Percentiles rank a stretch among this genome's conserved stretches.
Conservation (phyloP, 2,888 invertebrate species). For the Stramonita haemastoma region DNA sequence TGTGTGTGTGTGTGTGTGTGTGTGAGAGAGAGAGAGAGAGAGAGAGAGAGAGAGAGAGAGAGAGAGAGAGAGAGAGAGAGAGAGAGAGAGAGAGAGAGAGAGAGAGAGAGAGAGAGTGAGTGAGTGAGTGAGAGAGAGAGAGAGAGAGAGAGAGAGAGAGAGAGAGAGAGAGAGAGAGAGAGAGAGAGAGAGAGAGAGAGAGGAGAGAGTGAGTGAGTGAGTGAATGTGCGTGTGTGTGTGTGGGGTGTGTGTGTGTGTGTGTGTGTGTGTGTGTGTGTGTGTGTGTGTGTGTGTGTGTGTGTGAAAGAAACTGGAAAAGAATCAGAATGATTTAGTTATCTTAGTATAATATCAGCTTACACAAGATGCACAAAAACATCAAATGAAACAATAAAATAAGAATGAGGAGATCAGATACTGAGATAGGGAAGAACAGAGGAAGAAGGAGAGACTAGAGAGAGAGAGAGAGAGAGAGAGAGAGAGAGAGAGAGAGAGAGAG, state of each 20-base stretch:
- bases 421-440: background rate
- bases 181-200: slow-evolving; percentile 14
- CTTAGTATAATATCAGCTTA: too few relatives aligned
- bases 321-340: too few relatives aligned
- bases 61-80: too few relatives aligned
- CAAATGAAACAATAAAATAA: too few relatives aligned
- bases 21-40: background rate
- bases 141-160: background rate
- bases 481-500: background rate
- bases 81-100: background rate
- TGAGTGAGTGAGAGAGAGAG: background rate
- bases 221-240: too few relatives aligned
- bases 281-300: too few relatives aligned
- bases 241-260: too few relatives aligned
- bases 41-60: slow-evolving; percentile 15
- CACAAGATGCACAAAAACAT: too few relatives aligned
- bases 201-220: background rate
- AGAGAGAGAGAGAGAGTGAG: background rate
- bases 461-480: background rate
- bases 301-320: too few relatives aligned
- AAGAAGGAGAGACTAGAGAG: background rate
- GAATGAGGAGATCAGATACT: background rate
- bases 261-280: too few relatives aligned
- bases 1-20: too few relatives aligned
- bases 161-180: slow-evolving; percentile 9